A percentile compares a stretch with the other conserved stretches of the same genome.
These are phyloP conservation scores for Caenorhabditis tropicalis DNA, from an alignment of 1,140 invertebrate species.

Conservation along the genomic window DNA sequence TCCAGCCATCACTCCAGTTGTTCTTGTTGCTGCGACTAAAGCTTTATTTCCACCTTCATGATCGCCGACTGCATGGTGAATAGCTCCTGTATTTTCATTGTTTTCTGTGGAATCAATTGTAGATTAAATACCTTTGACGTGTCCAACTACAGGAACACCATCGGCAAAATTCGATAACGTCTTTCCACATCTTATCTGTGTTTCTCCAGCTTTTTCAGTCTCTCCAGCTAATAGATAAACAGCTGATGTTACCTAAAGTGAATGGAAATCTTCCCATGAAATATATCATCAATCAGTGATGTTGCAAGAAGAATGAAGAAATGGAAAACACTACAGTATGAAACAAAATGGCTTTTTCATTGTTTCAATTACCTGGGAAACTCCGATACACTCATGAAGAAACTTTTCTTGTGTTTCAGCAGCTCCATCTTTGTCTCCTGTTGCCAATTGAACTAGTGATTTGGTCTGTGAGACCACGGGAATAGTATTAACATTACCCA, in stretches of 20 bases:
- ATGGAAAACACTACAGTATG: too few species aligned
- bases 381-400: constrained; percentile 40
- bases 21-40: background rate
- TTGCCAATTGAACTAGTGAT: constrained; percentile 48
- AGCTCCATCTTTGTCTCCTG: constrained; percentile 56
- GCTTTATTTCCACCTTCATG: background rate
- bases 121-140: background rate
- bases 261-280: too few species aligned
- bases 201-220: background rate
- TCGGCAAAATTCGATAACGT: background rate
- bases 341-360: too few species aligned
- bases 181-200: background rate
- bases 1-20: constrained; percentile 6
- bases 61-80: background rate
- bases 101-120: background rate
- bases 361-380: constrained; percentile 55
- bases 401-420: constrained; percentile 55
- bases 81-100: background rate
- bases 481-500: constrained; percentile 41
- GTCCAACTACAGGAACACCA: background rate
- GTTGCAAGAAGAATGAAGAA: too few species aligned
- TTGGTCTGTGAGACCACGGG: constrained; percentile 57
- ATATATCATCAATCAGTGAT: too few species aligned
- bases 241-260: background rate
- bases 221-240: background rate